Percentiles rank a stretch among this genome's conserved stretches.
Conservation (phyloP, 2,797 vertebrate genomes). For the Poecilia picta region DNA sequence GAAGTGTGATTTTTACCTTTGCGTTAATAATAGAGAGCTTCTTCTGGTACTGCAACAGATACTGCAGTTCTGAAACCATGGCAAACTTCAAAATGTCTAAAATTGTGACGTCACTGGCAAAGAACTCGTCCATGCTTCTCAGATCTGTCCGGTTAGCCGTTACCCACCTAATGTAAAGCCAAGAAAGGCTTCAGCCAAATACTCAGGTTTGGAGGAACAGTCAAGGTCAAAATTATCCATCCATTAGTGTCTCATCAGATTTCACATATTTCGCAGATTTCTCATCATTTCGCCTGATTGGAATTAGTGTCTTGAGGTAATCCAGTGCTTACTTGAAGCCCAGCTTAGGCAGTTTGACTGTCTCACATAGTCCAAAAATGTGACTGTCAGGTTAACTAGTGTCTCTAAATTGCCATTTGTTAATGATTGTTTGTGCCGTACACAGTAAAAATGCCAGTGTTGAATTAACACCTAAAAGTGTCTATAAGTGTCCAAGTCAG, state of each 20-base stretch:
- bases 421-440: background rate
- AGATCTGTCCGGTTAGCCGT: conserved; percentile 35
- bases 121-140: conserved; percentile 42
- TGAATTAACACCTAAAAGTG: no score
- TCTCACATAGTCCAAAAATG: background rate
- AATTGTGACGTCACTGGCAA: background rate
- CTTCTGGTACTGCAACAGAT: conserved; percentile 55
- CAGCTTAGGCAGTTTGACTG: background rate
- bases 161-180: conserved; percentile 46
- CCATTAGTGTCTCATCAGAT: background rate
- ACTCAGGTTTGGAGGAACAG: background rate
- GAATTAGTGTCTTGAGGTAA: background rate
- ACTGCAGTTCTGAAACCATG: conserved; percentile 31
- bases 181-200: background rate
- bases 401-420: background rate
- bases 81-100: conserved; percentile 50
- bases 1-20: conserved; percentile 31
- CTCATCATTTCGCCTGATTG: background rate
- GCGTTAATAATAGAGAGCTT: conserved; percentile 57
- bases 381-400: background rate
- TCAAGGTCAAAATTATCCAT: background rate
- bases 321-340: background rate
- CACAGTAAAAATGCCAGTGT: no score
- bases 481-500: no score
- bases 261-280: no score